Percentiles rank a stretch among this genome's conserved stretches.
These are phyloP conservation scores for Heterodera schachtii DNA, from an alignment of 1,140 invertebrate genomes.

Conservation along the genomic window DNA sequence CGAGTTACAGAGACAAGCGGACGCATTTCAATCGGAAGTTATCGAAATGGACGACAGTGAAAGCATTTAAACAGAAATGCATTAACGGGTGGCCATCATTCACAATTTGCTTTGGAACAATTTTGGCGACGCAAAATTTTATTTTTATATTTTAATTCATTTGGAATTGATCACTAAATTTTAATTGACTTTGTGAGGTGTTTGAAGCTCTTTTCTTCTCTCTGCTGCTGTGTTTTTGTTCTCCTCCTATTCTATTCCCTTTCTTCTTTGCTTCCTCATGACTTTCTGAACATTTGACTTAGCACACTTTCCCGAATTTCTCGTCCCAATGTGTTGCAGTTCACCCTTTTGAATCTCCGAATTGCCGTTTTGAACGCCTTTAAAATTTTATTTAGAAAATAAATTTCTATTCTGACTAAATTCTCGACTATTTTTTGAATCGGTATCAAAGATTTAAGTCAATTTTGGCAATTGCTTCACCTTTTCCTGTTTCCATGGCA, in stretches of 20 bases:
- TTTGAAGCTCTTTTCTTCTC: slow-evolving; percentile 8
- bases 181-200: too few species aligned
- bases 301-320: slow-evolving; percentile 63
- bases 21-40: slow-evolving; percentile 44
- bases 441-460: slow-evolving; percentile 2
- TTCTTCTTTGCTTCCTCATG: neutral
- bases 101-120: too few species aligned
- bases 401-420: neutral
- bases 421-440: slow-evolving; percentile 5
- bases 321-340: slow-evolving; percentile 61
- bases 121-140: too few species aligned
- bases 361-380: slow-evolving; percentile 64
- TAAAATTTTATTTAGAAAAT: neutral
- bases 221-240: neutral
- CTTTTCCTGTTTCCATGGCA: slow-evolving; percentile 61
- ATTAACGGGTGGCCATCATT: too few species aligned
- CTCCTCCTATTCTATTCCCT: neutral
- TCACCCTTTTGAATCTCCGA: slow-evolving; percentile 56
- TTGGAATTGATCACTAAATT: neutral
- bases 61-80: slow-evolving; percentile 27
- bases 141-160: too few species aligned
- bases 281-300: slow-evolving; percentile 39
- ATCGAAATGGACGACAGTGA: slow-evolving; percentile 44
- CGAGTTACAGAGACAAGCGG: slow-evolving; percentile 43
- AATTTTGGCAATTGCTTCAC: slow-evolving; percentile 20